These are phyloP conservation scores for Phycodurus eques DNA, from an alignment of 2,113 vertebrate species.

Conservation along the genomic window DNA sequence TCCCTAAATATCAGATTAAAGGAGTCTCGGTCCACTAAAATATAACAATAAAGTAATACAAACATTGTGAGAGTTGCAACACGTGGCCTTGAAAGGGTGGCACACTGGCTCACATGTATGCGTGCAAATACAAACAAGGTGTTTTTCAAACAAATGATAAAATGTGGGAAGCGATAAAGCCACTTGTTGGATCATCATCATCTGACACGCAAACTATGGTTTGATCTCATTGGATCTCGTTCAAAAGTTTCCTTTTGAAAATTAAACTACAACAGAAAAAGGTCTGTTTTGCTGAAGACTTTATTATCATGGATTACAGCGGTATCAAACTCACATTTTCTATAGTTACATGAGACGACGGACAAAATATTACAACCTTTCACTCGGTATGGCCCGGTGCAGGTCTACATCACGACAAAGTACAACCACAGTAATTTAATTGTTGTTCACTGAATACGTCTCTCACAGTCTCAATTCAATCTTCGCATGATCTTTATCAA, in stretches of 20 bases:
- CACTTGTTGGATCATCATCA: background rate
- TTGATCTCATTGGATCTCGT: background rate
- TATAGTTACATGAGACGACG: background rate
- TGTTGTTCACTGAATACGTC: background rate
- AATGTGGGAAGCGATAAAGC: background rate
- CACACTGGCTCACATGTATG: background rate
- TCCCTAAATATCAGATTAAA: background rate
- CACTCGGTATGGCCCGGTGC: background rate
- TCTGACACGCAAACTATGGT: background rate
- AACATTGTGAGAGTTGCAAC: slow-evolving; percentile 29
- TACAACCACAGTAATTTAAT: background rate
- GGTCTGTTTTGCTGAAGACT: background rate
- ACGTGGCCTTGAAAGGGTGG: slow-evolving; percentile 20
- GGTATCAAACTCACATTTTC: background rate
- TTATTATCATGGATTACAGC: background rate
- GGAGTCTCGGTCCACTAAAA: background rate
- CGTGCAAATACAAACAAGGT: background rate
- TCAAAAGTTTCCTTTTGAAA: no score
- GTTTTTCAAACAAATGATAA: background rate
- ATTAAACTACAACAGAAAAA: no score
- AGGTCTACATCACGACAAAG: background rate
- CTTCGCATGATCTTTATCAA: background rate
- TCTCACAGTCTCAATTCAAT: background rate
- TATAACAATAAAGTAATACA: background rate
- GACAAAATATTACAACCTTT: background rate